Conservation (phyloP, 2,797 vertebrate genomes). For the Rhadinocentrus ornatus region DNA sequence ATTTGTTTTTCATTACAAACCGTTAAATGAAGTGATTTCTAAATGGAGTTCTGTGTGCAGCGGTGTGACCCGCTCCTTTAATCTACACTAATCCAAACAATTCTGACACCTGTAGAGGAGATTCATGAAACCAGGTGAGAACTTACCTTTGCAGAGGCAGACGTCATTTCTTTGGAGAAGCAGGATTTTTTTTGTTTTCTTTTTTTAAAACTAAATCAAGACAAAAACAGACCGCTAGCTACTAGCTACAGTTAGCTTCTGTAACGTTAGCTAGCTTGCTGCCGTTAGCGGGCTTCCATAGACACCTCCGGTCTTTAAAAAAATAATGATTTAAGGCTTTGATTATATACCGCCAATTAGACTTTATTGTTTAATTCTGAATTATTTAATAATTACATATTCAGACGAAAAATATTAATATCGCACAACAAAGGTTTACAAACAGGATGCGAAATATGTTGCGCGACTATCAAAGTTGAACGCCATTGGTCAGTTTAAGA, state of each 20-base stretch:
- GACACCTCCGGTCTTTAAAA: neutral
- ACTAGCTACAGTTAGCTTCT: conserved; percentile 58
- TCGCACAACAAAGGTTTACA: conserved; percentile 47
- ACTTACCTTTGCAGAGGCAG: conserved; percentile 84
- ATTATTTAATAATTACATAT: conserved; percentile 13
- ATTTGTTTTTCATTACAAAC: rapidly evolving
- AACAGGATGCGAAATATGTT: conserved; percentile 34
- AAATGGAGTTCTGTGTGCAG: neutral
- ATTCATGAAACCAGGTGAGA: neutral
- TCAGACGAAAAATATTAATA: conserved; percentile 11
- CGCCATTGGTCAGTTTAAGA: conserved; percentile 50
- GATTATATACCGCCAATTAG: rapidly evolving
- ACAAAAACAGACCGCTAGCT: conserved; percentile 27
- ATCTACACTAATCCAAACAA: neutral
- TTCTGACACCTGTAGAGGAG: rapidly evolving
- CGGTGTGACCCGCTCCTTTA: neutral
- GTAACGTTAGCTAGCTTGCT: conserved; percentile 31
- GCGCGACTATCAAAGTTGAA: conserved; percentile 31
- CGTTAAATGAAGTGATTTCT: neutral
- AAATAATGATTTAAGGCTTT: rapidly evolving
- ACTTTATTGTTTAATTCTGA: rapidly evolving
- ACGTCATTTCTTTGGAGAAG: conserved; percentile 73
- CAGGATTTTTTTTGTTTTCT: neutral
- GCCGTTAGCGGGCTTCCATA: conserved; percentile 48
- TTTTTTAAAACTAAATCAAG: conserved; percentile 19